Conservation (phyloP, 2,113 vertebrate species). For the Gymnocephalus cernua region DNA sequence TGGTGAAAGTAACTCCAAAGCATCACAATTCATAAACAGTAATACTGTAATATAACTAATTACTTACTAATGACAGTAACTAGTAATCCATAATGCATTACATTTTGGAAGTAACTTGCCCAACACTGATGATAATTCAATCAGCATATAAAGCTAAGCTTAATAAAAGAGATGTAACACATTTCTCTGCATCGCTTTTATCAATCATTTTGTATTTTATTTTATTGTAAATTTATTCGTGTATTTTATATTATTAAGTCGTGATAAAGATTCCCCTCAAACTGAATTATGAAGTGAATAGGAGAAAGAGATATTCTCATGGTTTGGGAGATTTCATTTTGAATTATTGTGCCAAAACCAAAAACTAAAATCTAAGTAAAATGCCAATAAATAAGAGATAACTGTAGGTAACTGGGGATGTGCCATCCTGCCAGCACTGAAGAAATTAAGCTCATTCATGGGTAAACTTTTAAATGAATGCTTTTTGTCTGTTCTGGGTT, state of each 20-base stretch:
- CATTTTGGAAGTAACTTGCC: too few relatives aligned
- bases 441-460: slow-evolving; percentile 37
- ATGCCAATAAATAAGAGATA: not conserved
- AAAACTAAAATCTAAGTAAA: slow-evolving; percentile 6
- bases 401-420: not conserved
- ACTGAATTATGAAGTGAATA: not conserved
- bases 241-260: not conserved
- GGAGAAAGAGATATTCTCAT: not conserved
- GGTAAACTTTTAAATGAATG: slow-evolving; percentile 42
- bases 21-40: too few relatives aligned
- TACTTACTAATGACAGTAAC: too few relatives aligned
- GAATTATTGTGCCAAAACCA: not conserved
- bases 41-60: too few relatives aligned
- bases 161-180: too few relatives aligned
- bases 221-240: too few relatives aligned
- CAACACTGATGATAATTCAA: too few relatives aligned
- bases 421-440: not conserved
- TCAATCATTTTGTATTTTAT: not conserved
- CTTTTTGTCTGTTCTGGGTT: not conserved
- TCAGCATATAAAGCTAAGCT: too few relatives aligned
- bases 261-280: not conserved
- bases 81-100: too few relatives aligned
- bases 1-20: too few relatives aligned
- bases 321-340: not conserved
- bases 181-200: not conserved